Evolutionary conservation across 2,113 vertebrate species (phyloP), one percentile per base, ranked within the genome.

Genomic region (Scalopus aquaticus): DNA sequence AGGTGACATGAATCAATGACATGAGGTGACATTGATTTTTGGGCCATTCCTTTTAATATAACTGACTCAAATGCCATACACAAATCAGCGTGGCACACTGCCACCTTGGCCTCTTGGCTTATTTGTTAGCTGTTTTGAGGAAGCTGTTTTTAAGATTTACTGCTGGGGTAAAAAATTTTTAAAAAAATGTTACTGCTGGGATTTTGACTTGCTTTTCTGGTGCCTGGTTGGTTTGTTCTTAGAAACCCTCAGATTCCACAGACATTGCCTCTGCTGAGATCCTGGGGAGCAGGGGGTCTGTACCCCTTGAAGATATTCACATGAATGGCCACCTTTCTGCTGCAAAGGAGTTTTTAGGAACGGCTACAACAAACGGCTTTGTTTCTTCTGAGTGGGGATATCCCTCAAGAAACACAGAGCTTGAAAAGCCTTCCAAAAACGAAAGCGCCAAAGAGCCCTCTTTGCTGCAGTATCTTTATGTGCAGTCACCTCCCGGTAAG

Each of bases 401-500:
- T 58, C 4, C 1, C 58, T 91, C 64, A 35, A 93, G 96, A 86
- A 97, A 72, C 39, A 69, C 92, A 95, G 81, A 97, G 28, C 32
- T 32, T 2, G 93, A 96, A 91, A 98, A 98, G 37, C 44, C 74
- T 9, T 58, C 84, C 15, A 64, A 90, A 96, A 97, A 93, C 4
- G 97, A 97, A 35, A 95, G 92, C 91, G 49, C 95, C 96, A 95
- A 94, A 39, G 98, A 98, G 1, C 73, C 94, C 1, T 77, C 97
- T 62, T 97, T 98, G 0, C 98, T 98, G 37, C 99, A 99, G 60
- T 99, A 99, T 96, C 98, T 99, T 70, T 99, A 98, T 2, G 97
- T 99, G 64, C 99, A 99, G 39, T 98, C 99, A 95, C 96, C 98
- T 1, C 95, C 99, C 92, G 99, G 99, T 99, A 98, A 98, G 98